These are phyloP conservation scores for Eidolon helvum DNA, from an alignment of 2,113 vertebrate species.

Conservation along the genomic window DNA sequence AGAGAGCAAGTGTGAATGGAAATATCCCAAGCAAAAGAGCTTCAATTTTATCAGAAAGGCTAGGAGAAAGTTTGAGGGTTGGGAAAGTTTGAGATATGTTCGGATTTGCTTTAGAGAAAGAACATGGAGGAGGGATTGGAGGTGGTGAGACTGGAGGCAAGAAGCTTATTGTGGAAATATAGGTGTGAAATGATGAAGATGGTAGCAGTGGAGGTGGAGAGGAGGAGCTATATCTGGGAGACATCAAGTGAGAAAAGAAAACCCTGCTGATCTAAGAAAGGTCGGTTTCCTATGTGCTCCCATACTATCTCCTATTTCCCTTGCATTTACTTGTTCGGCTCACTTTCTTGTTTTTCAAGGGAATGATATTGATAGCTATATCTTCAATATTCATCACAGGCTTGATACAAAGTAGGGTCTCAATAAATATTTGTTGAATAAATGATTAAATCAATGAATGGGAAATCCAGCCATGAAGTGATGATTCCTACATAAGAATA, in stretches of 20 bases:
- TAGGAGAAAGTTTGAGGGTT: background rate
- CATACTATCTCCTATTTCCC: no score
- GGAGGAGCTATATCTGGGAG: background rate
- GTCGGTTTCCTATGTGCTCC: background rate
- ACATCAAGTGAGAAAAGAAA: background rate
- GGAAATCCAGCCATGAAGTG: background rate
- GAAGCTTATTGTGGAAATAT: background rate
- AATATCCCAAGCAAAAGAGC: background rate
- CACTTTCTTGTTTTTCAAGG: background rate
- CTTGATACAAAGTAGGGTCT: background rate
- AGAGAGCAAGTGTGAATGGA: background rate
- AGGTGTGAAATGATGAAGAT: background rate
- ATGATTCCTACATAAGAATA: background rate
- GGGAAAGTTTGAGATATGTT: background rate
- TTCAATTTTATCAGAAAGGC: background rate
- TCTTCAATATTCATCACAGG: background rate
- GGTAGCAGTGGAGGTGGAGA: background rate
- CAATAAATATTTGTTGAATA: background rate
- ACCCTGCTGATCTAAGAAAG: background rate
- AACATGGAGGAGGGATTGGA: background rate
- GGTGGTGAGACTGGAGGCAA: background rate
- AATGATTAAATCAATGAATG: background rate
- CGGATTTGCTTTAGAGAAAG: background rate
- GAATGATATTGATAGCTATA: background rate
- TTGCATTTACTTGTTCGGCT: background rate